Evolutionary conservation across 2,888 invertebrate genomes (phyloP), one percentile per base, ranked within the genome.

Genomic region (Sepiola atlantica): DNA sequence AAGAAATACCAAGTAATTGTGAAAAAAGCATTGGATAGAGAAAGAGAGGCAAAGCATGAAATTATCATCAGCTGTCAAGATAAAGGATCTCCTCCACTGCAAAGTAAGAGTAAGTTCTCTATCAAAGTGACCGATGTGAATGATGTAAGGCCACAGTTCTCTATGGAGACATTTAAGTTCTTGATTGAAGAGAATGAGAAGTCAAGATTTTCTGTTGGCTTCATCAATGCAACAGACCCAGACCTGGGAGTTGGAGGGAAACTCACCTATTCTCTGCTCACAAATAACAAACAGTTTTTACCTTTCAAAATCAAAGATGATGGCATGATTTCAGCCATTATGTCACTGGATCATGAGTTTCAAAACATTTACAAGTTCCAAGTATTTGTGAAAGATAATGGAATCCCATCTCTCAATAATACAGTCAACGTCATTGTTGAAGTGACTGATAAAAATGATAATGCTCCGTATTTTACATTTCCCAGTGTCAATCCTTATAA

Each of bases 401-500:
- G 94, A 10, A 55, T 57, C 20, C 94, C 95, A 14, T 77, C 92
- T 28, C 61, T 95, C 94, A 94, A 94, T 90, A 95, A 95, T 94
- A 94, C 94, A 35, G 94, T 95, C 57, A 94, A 95, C 45, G 96
- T 96, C 8, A 95, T 95, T 16, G 95, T 96, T 28, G 94, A 94
- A 28, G 95, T 96, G 2, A 94, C 94, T 32, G 96, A 96, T 94
- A 94, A 95, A 57, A 96, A 96, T 94, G 96, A 96, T 94, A 96
- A 96, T 94, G 94, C 57, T 57, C 57, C 57, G 24, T 57, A 57
- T 57, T 57, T 57, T 57, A 57, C 57, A 57, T 57, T 57, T 57
- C 57, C 57, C 57, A 57, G 57, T 57, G 57, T 57, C 24, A 57
- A 57, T 24, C 57, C 57, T 57, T 57, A 57, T 24, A 57, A 57